A percentile compares a stretch with the other conserved stretches of the same genome.
These are phyloP conservation scores for Butorides virescens DNA, from an alignment of 2,113 vertebrate species.

Conservation along the genomic window DNA sequence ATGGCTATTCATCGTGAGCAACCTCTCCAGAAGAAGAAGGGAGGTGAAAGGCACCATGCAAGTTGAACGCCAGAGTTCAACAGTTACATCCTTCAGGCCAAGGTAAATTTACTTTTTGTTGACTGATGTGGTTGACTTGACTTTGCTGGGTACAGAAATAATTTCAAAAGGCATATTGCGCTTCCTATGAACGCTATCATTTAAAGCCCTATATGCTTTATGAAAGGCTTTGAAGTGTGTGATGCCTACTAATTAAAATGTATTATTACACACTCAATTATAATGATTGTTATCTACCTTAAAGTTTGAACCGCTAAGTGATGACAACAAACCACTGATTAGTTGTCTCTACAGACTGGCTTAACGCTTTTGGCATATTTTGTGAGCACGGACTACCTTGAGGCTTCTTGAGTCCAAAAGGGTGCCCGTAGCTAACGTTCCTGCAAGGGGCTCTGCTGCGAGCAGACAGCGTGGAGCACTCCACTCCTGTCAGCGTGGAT, in stretches of 20 bases:
- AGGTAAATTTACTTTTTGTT: not conserved
- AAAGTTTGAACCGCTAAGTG: not conserved
- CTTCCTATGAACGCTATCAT: not conserved
- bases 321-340: not conserved
- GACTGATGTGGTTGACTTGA: not conserved
- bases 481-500: rapidly evolving
- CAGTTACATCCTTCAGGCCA: not conserved
- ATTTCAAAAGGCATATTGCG: not conserved
- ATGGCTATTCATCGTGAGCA: not conserved
- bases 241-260: not conserved
- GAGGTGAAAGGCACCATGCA: not conserved
- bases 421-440: rapidly evolving
- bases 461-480: rapidly evolving
- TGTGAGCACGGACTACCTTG: rapidly evolving
- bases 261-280: not conserved
- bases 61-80: not conserved
- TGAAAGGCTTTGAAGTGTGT: not conserved
- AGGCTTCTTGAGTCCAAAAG: not conserved
- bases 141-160: not conserved
- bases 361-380: not conserved
- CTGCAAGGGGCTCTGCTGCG: not conserved
- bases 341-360: not conserved
- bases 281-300: not conserved
- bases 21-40: not conserved
- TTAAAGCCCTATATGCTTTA: not conserved